Base-by-base conservation (phyloP, 1,140 invertebrate genomes). In the Pachypeltis micranthus region DNA sequence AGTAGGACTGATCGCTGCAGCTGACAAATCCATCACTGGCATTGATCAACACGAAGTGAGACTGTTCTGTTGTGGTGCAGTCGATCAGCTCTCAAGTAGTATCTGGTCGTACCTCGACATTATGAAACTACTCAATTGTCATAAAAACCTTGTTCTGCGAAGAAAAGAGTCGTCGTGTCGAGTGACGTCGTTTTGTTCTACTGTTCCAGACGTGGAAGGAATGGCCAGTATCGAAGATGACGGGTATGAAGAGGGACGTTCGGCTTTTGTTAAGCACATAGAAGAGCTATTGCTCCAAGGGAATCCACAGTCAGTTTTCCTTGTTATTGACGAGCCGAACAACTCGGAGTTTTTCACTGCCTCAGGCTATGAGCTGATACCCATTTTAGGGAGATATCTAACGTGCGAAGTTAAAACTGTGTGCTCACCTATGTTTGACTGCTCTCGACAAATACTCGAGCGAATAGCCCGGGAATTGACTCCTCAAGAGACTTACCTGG, bases 151-250 rank as follows among this genome's bases (percentile, higher is more conserved):
- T n/a, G n/a, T n/a, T n/a, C n/a, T n/a, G n/a, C n/a, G n/a, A n/a
- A n/a, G n/a, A n/a, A n/a, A n/a, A n/a, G n/a, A n/a, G n/a, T n/a
- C n/a, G 31, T 39, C 31, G 16, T 7, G 16, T 39, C 7, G 31
- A 39, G 31, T 39, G 31, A 39, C 31, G 31, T 7, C n/a, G 31
- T 39, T 39, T 39, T 39, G 31, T 39, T 39, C 31, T 39, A 39
- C 31, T 39, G 31, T 39, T 39, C 31, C 31, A 39, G 31, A 39
- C 31, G 31, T 10, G 31, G 31, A 10, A 57, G 26, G 26, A 21
- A 60, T 60, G 59, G 59, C 59, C n/a, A 60, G 44, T 4, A 39
- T 44, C 34, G 21, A 21, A 44, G 59, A 31, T 1, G 61, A 55
- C 7, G 61, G 34, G 2, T 47, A 51, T 21, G 61, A 62, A 16